Evolutionary conservation across 2,113 vertebrate genomes (phyloP).

Genomic region (Hyaena hyaena): DNA sequence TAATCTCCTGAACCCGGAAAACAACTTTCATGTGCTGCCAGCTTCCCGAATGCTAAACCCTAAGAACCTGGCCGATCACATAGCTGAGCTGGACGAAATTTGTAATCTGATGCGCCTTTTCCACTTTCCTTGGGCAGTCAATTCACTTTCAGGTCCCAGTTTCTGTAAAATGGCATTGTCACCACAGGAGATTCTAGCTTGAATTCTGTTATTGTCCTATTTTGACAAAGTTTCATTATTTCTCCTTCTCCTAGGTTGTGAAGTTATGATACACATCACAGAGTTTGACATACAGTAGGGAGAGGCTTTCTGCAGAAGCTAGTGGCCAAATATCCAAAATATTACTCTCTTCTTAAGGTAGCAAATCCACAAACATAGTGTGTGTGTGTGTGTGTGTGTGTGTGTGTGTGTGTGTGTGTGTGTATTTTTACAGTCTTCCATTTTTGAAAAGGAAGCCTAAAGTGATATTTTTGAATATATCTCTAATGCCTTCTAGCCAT

Average conservation of each 20-base stretch:
- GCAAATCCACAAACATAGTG: neutral
- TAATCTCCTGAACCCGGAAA: neutral
- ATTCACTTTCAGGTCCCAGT: neutral
- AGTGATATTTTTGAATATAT: neutral
- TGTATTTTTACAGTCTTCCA: neutral
- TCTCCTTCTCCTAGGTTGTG: neutral
- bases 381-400: neutral
- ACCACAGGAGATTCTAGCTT: neutral
- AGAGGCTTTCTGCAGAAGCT: neutral
- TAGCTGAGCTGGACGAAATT: neutral
- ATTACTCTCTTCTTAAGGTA: neutral
- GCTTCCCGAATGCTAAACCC: neutral
- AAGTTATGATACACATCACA: neutral
- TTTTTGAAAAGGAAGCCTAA: neutral
- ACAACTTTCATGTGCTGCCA: neutral
- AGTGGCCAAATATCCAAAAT: neutral
- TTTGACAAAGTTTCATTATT: neutral
- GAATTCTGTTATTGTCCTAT: neutral
- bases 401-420: neutral
- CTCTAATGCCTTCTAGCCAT: neutral
- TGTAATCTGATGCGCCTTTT: neutral
- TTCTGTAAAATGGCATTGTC: neutral
- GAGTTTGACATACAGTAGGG: neutral
- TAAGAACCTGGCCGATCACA: neutral
- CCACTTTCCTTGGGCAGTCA: neutral